These are phyloP conservation scores for Notamacropus eugenii DNA, from an alignment of 2,797 vertebrate genomes.

Conservation along the genomic window DNA sequence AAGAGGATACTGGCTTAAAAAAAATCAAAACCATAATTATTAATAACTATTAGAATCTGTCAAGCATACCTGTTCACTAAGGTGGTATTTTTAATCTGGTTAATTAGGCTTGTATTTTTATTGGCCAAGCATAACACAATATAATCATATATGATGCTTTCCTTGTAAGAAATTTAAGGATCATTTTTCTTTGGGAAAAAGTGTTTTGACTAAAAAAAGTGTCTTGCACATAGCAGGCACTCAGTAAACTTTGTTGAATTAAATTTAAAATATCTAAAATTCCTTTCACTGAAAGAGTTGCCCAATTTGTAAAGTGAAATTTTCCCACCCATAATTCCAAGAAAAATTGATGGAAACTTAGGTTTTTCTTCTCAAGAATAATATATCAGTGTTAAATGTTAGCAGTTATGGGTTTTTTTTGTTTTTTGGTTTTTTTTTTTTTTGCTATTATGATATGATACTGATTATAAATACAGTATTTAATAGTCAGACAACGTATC, in stretches of 20 bases:
- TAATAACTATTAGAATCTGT: background rate
- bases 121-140: background rate
- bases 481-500: conserved; percentile 27
- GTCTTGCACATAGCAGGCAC: background rate
- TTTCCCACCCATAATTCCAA: background rate
- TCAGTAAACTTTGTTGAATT: background rate
- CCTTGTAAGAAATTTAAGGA: background rate
- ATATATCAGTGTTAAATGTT: background rate
- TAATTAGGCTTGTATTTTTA: background rate
- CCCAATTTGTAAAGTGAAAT: background rate
- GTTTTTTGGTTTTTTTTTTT: background rate
- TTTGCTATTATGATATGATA: background rate
- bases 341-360: background rate
- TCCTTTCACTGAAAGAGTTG: background rate
- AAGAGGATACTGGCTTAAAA: background rate
- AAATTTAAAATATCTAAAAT: background rate
- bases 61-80: background rate
- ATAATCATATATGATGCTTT: background rate
- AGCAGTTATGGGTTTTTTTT: background rate
- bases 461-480: background rate
- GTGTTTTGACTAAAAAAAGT: background rate
- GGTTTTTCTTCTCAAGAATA: background rate
- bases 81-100: background rate
- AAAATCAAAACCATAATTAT: background rate
- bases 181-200: background rate